Base-by-base conservation (phyloP, 2,888 invertebrate genomes). In the Thereva nobilitata region DNA sequence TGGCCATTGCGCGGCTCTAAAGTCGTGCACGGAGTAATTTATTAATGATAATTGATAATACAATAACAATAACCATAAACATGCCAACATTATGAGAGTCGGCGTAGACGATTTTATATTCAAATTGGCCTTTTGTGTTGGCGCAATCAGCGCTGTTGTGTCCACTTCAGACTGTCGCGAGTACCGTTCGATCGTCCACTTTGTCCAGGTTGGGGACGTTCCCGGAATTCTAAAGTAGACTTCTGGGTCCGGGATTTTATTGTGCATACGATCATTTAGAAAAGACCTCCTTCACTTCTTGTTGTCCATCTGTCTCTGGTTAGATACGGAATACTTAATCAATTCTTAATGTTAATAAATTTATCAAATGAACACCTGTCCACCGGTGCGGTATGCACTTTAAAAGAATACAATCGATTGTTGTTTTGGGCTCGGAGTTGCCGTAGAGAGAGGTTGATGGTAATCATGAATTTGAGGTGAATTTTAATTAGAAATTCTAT, bases 311-410 rank as follows among this genome's bases (percentile, higher is more conserved):
- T 41, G 41, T 10, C 9, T 7, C 49, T 41, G 41, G 35, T 53
- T 12, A 34, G 23, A 40, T 50, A 34, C 50, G 49, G 61, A 49
- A 61, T 61, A 61, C 45, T 64, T 45, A 45, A 53, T 53, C 64
- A 64, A 56, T 65, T 65, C 37, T 35, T 65, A 34, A 56, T 42
- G 35, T 44, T 53, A 52, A 66, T 59, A 59, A 66, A 66, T 66
- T 66, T 66, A 59, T 57, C 66, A 59, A 66, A 34, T 52, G 59
- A 66, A 66, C 66, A 66, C 59, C 59, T 66, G 66, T 65, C 66
- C 23, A 23, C 23, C 23, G 23, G 23, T 23, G 23, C 23, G 23
- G 23, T 23, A 23, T 23, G 23, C 23, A 23, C 23, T 23, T 2
- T 23, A 23, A 23, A 23, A 23, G 23, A 23, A 23, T 23, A 23